Evolutionary conservation across 2,113 vertebrate species (phyloP).

Genomic region (Mohoua ochrocephala): DNA sequence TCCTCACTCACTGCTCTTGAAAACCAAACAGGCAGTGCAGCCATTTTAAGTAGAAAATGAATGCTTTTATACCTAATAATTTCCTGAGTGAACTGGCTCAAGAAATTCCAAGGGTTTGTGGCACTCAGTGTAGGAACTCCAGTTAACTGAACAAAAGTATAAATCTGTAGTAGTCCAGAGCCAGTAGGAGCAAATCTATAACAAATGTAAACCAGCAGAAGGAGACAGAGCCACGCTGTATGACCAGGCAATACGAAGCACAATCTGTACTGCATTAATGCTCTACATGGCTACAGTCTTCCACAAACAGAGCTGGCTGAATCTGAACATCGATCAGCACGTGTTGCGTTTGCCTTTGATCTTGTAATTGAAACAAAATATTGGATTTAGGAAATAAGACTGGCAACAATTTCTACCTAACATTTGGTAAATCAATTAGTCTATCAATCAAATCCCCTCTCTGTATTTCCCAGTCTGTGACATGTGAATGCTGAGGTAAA

Average conservation of each 20-base stretch:
- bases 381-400: background rate
- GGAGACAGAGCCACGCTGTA: background rate
- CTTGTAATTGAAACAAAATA: conserved; percentile 25
- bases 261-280: background rate
- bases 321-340: background rate
- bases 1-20: background rate
- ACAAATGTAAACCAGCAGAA: background rate
- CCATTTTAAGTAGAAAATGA: background rate
- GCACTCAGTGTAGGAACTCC: background rate
- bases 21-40: background rate
- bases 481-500: background rate
- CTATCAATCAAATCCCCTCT: background rate
- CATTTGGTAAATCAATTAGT: background rate
- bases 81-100: background rate
- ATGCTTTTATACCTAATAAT: background rate
- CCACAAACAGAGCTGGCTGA: background rate
- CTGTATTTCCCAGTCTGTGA: background rate
- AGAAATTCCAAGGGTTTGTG: background rate
- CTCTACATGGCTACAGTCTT: background rate
- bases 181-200: background rate
- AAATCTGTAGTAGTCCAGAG: background rate
- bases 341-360: background rate
- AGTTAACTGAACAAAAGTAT: background rate
- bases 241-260: background rate
- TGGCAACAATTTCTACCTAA: background rate